phyloP scores from a whole-genome alignment of 2,113 vertebrate species.

The Aleadryas rufinucha region DNA sequence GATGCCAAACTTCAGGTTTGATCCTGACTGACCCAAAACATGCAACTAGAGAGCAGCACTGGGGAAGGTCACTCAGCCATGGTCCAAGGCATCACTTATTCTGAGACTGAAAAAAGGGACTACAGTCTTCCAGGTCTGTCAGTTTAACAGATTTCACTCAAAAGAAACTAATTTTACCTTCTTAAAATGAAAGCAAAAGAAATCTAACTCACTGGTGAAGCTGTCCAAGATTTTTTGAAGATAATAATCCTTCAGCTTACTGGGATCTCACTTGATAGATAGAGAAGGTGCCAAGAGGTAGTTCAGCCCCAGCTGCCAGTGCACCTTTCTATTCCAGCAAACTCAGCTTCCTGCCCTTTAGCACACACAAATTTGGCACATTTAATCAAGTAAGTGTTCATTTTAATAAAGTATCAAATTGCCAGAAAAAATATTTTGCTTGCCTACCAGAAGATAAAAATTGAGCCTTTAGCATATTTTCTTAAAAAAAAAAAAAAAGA shows the following conservation, averaged over 20 bases:
- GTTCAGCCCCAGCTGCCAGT: neutral
- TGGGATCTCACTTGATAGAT: neutral
- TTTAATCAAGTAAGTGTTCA: neutral
- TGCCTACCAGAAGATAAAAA: conserved; percentile 18
- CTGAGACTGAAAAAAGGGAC: neutral
- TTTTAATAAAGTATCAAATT: neutral
- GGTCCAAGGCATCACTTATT: neutral
- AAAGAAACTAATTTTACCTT: neutral
- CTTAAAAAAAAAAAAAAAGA: neutral
- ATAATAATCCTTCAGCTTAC: neutral
- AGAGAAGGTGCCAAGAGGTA: neutral
- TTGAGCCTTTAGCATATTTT: neutral
- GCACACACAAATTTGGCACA: neutral
- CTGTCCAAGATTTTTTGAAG: neutral
- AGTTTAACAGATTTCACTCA: neutral
- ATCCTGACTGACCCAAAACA: neutral
- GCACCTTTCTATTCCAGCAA: neutral
- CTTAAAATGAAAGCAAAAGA: neutral
- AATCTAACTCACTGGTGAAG: neutral
- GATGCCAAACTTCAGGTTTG: neutral
- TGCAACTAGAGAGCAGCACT: neutral
- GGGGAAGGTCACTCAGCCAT: neutral
- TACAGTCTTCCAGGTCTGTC: neutral
- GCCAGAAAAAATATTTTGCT: conserved; percentile 14
- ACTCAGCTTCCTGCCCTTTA: neutral